Evolutionary conservation across 1,140 invertebrate genomes (phyloP), one percentile per base, ranked within the genome.

Genomic region (Meloidogyne exigua): DNA sequence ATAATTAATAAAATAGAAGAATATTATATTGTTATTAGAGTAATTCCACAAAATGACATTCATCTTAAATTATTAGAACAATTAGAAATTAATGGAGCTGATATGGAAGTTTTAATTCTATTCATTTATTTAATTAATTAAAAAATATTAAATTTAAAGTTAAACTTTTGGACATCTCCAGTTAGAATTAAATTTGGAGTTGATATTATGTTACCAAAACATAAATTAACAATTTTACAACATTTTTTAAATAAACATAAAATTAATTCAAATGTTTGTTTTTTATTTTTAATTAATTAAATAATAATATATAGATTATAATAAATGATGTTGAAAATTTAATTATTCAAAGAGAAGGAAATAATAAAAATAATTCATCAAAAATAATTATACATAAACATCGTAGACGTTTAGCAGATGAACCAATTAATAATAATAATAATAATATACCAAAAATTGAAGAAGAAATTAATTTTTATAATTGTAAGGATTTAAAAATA

Each of bases 161-260:
- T 85, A 21, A 85, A 85, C 39, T 85, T 85, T 78, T 85, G 84
- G 84, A 85, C 86, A 62, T 77, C 84, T 18, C 81, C 82, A 12
- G 72, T 79, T 5, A 65, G 82, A 11, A 23, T 83, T 26, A 67
- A 70, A 12, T 68, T 32, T 13, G 75, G 70, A 21, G 82, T 82
- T 21, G 81, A 82, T 72, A 75, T 82, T n/a, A 82, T 82, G 81
- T 39, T 82, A 21, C 75, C 80, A 13, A 32, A 62, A 49, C 44
- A 79, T 21, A 74, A 79, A 42, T 42, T 82, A 62, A 36, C 12
- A 23, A 72, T 72, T 10, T 36, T 82, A 0, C 70, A 67, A 11
- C 71, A 76, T 26, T 72, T 63, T 63, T 63, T 72, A n/a, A 36
- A 13, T 21, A 72, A 72, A 21, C 73, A 77, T 36, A 75, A 79